Percentiles rank a stretch among this genome's conserved stretches.
phyloP scores from a whole-genome alignment of 2,888 invertebrate species.

The Ferdinandea cuprea region DNA sequence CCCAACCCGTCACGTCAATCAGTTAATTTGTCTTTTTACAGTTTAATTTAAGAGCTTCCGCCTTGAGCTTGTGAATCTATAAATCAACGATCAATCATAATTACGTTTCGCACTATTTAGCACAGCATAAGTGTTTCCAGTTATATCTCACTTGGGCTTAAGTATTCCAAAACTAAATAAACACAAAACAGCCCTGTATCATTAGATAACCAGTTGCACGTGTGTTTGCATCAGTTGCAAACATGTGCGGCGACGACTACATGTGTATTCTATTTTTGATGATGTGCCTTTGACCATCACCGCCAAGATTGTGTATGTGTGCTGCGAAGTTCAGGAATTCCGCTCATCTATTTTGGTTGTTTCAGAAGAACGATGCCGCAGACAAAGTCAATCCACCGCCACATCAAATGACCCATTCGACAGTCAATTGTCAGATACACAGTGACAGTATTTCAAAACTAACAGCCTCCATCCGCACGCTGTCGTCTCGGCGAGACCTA shows the following conservation, averaged over 20 bases:
- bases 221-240: constrained; percentile 34
- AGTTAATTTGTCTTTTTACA: constrained; percentile 43
- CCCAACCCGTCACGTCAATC: constrained; percentile 55
- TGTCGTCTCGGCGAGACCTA: constrained; percentile 4
- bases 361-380: constrained; percentile 19
- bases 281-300: constrained; percentile 59
- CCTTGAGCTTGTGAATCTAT: constrained; percentile 3
- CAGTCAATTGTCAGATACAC: constrained; percentile 51
- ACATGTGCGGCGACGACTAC: constrained; percentile 30
- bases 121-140: neutral
- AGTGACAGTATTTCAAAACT: neutral
- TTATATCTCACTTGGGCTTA: constrained; percentile 3
- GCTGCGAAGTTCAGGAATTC: constrained; percentile 40
- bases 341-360: constrained; percentile 55
- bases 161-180: neutral
- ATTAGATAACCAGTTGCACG: constrained; percentile 41
- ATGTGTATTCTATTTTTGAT: constrained; percentile 24
- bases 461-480: constrained; percentile 1
- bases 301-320: constrained; percentile 26
- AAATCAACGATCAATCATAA: constrained; percentile 48
- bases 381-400: constrained; percentile 25
- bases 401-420: constrained; percentile 51
- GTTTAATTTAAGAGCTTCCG: constrained; percentile 46
- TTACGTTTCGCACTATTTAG: neutral
- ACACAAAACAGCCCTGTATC: neutral